These are phyloP conservation scores for Prosopocoilus inquinatus DNA, from an alignment of 2,888 invertebrate genomes.

Conservation along the genomic window DNA sequence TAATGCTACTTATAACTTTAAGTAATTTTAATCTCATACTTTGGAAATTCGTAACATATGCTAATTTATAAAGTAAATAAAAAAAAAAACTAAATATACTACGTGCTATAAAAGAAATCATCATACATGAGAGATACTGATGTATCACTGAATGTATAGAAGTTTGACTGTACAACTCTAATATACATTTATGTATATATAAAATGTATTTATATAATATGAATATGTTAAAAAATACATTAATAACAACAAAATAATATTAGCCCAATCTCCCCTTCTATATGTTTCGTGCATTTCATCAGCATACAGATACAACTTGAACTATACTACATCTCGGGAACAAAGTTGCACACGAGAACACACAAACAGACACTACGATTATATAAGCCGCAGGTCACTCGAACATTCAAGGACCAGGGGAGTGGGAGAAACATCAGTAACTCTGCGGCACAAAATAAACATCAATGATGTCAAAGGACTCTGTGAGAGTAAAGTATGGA, in stretches of 20 bases:
- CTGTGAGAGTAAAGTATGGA: constrained; percentile 5
- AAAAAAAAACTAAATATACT: neutral
- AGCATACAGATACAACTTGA: constrained; percentile 65
- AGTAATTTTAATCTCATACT: neutral
- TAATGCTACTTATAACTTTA: constrained; percentile 1
- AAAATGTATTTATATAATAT: constrained; percentile 1
- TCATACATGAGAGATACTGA: constrained; percentile 6
- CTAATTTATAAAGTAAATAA: neutral
- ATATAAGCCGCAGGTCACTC: constrained; percentile 26
- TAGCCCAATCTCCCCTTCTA: constrained; percentile 69
- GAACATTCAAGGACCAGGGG: constrained; percentile 24
- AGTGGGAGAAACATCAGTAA: constrained; percentile 25
- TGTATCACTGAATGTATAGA: constrained; percentile 22
- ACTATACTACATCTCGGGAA: constrained; percentile 30
- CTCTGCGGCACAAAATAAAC: constrained; percentile 21
- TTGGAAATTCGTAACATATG: neutral
- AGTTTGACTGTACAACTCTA: constrained; percentile 26
- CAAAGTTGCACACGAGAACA: constrained; percentile 26
- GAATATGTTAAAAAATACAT: constrained; percentile 21
- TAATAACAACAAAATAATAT: constrained; percentile 41
- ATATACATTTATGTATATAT: constrained; percentile 10
- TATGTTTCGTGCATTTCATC: constrained; percentile 87
- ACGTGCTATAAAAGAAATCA: constrained; percentile 4
- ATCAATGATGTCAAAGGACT: neutral
- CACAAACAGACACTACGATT: constrained; percentile 35